Conservation (phyloP, 2,113 vertebrate species). For the Solea solea region DNA sequence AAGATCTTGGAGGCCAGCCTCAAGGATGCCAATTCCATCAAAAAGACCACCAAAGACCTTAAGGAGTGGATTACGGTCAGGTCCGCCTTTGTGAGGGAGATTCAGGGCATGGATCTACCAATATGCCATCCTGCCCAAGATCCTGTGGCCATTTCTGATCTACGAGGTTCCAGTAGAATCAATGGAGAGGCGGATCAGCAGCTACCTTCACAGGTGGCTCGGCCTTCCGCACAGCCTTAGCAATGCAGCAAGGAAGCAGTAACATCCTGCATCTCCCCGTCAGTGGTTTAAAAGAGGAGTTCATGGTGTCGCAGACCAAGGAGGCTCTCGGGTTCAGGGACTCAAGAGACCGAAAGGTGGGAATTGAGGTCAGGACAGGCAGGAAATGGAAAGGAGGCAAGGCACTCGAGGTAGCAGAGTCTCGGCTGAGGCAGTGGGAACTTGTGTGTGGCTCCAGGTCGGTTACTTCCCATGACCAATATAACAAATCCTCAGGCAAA, state of each 20-base stretch:
- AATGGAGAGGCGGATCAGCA: too few species aligned
- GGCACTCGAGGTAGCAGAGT: neutral
- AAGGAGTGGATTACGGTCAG: neutral
- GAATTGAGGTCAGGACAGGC: neutral
- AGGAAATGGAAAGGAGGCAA: neutral
- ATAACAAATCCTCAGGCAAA: neutral
- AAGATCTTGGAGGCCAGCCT: neutral
- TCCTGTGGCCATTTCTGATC: too few species aligned
- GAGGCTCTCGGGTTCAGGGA: neutral
- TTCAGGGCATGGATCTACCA: neutral
- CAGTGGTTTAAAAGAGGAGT: neutral
- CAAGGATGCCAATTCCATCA: neutral
- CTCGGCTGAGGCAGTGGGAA: neutral
- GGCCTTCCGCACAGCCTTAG: too few species aligned
- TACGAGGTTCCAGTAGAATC: too few species aligned
- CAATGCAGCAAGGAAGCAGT: too few species aligned
- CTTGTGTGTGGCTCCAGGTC: neutral
- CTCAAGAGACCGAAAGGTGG: neutral
- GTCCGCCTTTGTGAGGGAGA: neutral
- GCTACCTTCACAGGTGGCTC: too few species aligned
- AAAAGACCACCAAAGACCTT: neutral
- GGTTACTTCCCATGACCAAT: neutral
- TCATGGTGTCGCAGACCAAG: neutral
- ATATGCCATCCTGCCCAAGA: too few species aligned
- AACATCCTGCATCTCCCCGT: neutral